Conservation (phyloP, 2,113 vertebrate genomes). For the Callipepla squamata region DNA sequence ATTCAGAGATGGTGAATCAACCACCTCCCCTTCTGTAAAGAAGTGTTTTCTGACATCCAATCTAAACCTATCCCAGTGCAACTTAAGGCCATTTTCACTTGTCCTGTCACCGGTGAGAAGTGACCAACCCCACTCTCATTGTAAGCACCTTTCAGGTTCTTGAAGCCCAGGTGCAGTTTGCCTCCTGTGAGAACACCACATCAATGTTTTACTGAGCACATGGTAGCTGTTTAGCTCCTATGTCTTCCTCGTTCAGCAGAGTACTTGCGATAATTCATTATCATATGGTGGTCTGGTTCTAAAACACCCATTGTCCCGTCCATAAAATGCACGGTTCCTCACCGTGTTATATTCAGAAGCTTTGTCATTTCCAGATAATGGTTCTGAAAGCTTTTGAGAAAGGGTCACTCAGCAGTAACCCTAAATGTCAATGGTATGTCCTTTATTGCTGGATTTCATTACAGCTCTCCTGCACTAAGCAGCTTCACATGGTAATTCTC, state of each 20-base stretch:
- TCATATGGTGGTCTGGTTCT: neutral
- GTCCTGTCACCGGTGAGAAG: too few species aligned
- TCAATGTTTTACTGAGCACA: neutral
- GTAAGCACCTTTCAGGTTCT: neutral
- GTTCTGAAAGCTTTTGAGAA: neutral
- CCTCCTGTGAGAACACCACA: neutral
- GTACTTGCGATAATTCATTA: neutral
- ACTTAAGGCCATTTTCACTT: too few species aligned
- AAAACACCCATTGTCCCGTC: neutral
- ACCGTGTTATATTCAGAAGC: neutral
- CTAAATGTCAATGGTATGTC: neutral
- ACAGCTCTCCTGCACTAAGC: neutral
- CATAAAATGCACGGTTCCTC: neutral
- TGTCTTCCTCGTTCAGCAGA: neutral
- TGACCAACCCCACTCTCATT: too few species aligned
- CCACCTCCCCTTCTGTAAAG: too few species aligned
- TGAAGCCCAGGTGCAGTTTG: neutral
- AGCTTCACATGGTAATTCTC: neutral
- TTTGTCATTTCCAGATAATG: neutral
- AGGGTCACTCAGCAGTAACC: neutral
- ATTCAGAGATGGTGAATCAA: too few species aligned
- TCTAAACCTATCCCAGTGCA: too few species aligned
- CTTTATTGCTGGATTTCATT: neutral
- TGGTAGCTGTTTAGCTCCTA: neutral
- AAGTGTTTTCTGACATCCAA: too few species aligned